Evolutionary conservation across 2,888 invertebrate genomes (phyloP).

Genomic region (Quadriops clusia): DNA sequence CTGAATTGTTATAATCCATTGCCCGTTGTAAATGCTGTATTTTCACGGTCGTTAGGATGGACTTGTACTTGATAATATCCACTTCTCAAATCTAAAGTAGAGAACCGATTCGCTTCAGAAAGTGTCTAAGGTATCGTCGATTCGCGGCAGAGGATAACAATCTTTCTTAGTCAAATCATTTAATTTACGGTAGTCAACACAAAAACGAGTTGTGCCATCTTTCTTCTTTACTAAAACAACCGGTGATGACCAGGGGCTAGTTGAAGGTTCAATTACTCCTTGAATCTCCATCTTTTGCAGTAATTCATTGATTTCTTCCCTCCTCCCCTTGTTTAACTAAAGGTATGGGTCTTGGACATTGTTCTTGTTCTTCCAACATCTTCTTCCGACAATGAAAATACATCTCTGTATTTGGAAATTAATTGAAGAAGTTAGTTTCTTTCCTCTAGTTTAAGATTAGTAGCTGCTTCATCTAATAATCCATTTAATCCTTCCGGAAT

Average conservation of each 20-base stretch:
- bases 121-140: conserved; percentile 17
- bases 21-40: conserved; percentile 19
- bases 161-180: conserved; percentile 14
- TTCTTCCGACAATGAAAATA: too few species aligned
- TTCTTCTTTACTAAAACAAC: conserved; percentile 18
- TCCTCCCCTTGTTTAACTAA: conserved; percentile 6
- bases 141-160: conserved; percentile 13
- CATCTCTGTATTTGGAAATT: too few species aligned
- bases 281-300: conserved; percentile 3
- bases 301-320: conserved; percentile 4
- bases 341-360: conserved; percentile 1
- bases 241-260: conserved; percentile 13
- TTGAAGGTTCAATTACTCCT: conserved; percentile 10
- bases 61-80: conserved; percentile 16
- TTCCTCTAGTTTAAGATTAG: too few species aligned
- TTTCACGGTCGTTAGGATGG: conserved; percentile 14
- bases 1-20: conserved; percentile 19
- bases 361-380: too few species aligned
- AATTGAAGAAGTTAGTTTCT: too few species aligned
- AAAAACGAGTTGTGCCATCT: conserved; percentile 15
- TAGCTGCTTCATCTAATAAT: too few species aligned
- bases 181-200: conserved; percentile 15
- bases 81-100: conserved; percentile 13
- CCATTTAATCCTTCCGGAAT: too few species aligned
- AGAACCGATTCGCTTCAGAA: conserved; percentile 12